Evolutionary conservation across 2,113 vertebrate genomes (phyloP).

Genomic region (Protobothrops flavoviridis): DNA sequence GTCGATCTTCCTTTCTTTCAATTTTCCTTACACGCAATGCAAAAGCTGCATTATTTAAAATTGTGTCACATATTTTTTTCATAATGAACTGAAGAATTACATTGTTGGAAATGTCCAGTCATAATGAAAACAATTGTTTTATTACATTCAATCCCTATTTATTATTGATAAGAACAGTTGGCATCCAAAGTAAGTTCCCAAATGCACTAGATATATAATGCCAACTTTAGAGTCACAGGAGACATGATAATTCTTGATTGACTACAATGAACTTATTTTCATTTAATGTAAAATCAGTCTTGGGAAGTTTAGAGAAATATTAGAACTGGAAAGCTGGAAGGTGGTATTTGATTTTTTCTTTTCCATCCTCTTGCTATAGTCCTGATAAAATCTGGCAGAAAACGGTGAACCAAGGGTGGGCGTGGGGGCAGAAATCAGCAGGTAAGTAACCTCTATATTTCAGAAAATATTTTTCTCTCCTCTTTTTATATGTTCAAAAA

Average conservation of each 20-base stretch:
- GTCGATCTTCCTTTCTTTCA: background rate
- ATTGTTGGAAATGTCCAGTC: background rate
- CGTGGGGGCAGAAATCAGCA: background rate
- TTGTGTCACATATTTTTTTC: background rate
- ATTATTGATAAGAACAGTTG: background rate
- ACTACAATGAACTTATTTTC: background rate
- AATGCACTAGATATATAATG: background rate
- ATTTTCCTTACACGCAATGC: background rate
- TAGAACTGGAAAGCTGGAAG: background rate
- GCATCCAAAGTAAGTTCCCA: background rate
- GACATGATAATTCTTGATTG: background rate
- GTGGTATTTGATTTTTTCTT: background rate
- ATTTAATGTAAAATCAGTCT: background rate
- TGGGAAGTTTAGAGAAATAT: background rate
- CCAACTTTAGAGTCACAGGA: background rate
- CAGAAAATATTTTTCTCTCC: background rate
- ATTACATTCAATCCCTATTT: background rate
- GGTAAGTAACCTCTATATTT: background rate
- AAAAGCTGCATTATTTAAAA: background rate
- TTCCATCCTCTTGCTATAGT: background rate
- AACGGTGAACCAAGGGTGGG: background rate
- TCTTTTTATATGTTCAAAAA: background rate
- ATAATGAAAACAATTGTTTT: background rate
- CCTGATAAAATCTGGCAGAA: background rate
- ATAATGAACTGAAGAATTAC: background rate